These are phyloP conservation scores for Charaxes varanes DNA, from an alignment of 1,140 invertebrate genomes.

Conservation along the genomic window DNA sequence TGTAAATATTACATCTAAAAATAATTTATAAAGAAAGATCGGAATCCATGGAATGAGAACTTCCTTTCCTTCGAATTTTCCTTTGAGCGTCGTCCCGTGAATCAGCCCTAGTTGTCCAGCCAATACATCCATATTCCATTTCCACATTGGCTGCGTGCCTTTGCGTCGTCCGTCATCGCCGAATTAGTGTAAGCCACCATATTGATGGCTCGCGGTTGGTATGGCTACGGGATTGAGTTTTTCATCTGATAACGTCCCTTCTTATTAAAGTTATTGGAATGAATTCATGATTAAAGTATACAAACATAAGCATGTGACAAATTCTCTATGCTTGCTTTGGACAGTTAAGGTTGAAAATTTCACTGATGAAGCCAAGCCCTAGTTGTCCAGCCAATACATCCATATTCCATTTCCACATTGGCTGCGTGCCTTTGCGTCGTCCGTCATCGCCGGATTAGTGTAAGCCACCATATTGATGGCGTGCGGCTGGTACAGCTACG, in stretches of 20 bases:
- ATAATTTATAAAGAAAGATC: too few species aligned
- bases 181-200: slow-evolving; percentile 38
- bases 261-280: neutral
- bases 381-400: neutral
- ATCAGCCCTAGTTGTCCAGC: too few species aligned
- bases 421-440: slow-evolving; percentile 24
- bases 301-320: too few species aligned
- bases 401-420: slow-evolving; percentile 36
- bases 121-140: slow-evolving; percentile 10
- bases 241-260: slow-evolving; percentile 13
- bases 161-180: slow-evolving; percentile 36
- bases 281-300: too few species aligned
- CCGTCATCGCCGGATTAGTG: slow-evolving; percentile 46
- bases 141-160: slow-evolving; percentile 34
- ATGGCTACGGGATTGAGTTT: slow-evolving; percentile 21
- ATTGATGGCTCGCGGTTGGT: slow-evolving; percentile 20
- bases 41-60: too few species aligned
- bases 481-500: slow-evolving; percentile 14
- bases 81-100: too few species aligned
- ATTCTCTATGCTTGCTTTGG: too few species aligned
- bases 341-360: too few species aligned
- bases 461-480: slow-evolving; percentile 25
- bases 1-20: too few species aligned
- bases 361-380: too few species aligned
- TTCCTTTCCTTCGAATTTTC: too few species aligned